Base-by-base conservation (phyloP, 2,888 invertebrate species). In the Fragum whitleyi region DNA sequence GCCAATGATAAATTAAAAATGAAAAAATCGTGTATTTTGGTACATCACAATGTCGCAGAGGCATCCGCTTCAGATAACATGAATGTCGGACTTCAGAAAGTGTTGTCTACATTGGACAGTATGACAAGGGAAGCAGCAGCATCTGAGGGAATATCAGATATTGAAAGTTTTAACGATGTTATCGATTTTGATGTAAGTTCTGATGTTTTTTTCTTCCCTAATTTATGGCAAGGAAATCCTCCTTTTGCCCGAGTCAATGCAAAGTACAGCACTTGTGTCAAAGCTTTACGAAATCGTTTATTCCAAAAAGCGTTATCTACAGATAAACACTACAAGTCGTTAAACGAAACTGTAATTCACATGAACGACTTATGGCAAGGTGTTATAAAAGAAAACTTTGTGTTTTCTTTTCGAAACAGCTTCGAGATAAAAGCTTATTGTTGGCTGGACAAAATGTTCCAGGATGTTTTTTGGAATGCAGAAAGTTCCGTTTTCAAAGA, bases 41-140 rank as follows among this genome's bases (percentile, higher is more conserved):
- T 80, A 28, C 80, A 83, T 23, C 80, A 83, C 21, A 83, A 83
- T 73, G 75, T 83, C 0, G 65, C 74, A 19, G 77, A 74, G 11
- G 7, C 21, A 3, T 23, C 65, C 57, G 77, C 74, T 0, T 3
- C 23, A 21, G 53, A 77, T 6, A 55, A 73, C 16, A 36, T 72
- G 61, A 32, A 16, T n/a, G 32, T 29, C 32, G 57, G 51, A 2
- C 14, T 51, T 1, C 26, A 51, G 61, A 26, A 28, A 6, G 11
- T 74, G 19, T 62, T 73, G 19, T 16, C 39, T 21, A 5, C 1
- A 23, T 42, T 82, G 23, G 67, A 82, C 39, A 39, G 61, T 6
- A 57, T 73, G 47, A 67, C 79, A 36, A 36, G 65, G 39, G 67
- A 70, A 21, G 74, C 83, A 19, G 79, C 79, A 2, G 9, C 1